phyloP scores from a whole-genome alignment of 2,888 invertebrate genomes.

The Epinotia ramella region DNA sequence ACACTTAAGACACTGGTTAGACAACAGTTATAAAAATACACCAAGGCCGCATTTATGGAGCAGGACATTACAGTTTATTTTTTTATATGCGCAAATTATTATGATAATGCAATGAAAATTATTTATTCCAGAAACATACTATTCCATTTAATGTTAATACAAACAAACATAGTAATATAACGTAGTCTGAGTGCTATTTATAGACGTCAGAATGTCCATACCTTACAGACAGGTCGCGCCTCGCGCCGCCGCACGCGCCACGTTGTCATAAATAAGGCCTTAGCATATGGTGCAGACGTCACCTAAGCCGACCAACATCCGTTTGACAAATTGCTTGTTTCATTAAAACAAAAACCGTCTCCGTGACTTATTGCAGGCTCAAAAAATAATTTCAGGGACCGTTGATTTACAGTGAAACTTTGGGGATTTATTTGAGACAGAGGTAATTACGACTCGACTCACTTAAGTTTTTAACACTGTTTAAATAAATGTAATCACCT shows the following conservation, averaged over 20 bases:
- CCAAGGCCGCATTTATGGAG: too few relatives aligned
- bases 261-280: background rate
- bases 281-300: background rate
- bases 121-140: too few relatives aligned
- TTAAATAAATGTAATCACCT: slow-evolving; percentile 39
- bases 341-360: slow-evolving; percentile 43
- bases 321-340: slow-evolving; percentile 41
- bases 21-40: too few relatives aligned
- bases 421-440: slow-evolving; percentile 44
- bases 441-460: slow-evolving; percentile 41
- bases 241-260: background rate
- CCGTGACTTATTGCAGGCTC: slow-evolving; percentile 43
- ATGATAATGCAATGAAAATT: too few relatives aligned
- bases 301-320: slow-evolving; percentile 26
- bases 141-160: too few relatives aligned
- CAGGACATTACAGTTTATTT: too few relatives aligned
- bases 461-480: slow-evolving; percentile 44
- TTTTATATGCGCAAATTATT: too few relatives aligned
- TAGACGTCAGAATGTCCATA: too few relatives aligned
- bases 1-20: too few relatives aligned
- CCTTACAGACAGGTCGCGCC: too few relatives aligned
- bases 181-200: too few relatives aligned
- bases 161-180: too few relatives aligned
- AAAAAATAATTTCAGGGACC: slow-evolving; percentile 43
- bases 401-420: slow-evolving; percentile 43